These are phyloP conservation scores for Aplocera efformata DNA, from an alignment of 2,888 invertebrate species.

Conservation along the genomic window DNA sequence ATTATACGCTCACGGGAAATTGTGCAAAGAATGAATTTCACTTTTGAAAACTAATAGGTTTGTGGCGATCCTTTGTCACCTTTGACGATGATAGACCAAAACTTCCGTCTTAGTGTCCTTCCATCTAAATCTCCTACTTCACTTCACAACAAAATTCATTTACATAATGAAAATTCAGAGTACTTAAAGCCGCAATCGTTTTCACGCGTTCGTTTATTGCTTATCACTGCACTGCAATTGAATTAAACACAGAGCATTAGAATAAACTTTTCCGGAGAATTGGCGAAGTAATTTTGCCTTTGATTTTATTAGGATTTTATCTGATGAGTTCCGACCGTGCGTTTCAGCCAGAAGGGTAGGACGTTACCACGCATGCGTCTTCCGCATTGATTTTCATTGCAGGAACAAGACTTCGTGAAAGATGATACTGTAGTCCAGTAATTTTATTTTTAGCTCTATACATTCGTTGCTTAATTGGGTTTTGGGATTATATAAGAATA, in stretches of 20 bases:
- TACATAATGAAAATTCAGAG: conserved; percentile 7
- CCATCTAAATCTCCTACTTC: neutral
- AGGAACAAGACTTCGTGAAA: conserved; percentile 27
- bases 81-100: no score
- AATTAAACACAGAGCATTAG: neutral
- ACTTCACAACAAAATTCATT: neutral
- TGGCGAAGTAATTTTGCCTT: neutral
- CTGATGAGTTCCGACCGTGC: conserved; percentile 4
- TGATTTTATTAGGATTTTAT: conserved; percentile 8
- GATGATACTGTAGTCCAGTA: conserved; percentile 6
- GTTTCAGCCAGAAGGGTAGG: conserved; percentile 26
- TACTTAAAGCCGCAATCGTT: conserved; percentile 11
- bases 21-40: no score
- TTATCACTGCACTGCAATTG: conserved; percentile 39
- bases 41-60: no score
- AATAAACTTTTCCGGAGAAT: conserved; percentile 1
- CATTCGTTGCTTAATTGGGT: conserved; percentile 1
- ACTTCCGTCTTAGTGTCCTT: no score
- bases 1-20: no score
- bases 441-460: conserved; percentile 15
- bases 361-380: conserved; percentile 56
- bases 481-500: no score
- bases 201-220: conserved; percentile 8
- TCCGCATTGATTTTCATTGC: conserved; percentile 66
- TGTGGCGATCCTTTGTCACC: no score